Conservation (phyloP, 2,888 invertebrate genomes). For the Erebia epiphron region DNA sequence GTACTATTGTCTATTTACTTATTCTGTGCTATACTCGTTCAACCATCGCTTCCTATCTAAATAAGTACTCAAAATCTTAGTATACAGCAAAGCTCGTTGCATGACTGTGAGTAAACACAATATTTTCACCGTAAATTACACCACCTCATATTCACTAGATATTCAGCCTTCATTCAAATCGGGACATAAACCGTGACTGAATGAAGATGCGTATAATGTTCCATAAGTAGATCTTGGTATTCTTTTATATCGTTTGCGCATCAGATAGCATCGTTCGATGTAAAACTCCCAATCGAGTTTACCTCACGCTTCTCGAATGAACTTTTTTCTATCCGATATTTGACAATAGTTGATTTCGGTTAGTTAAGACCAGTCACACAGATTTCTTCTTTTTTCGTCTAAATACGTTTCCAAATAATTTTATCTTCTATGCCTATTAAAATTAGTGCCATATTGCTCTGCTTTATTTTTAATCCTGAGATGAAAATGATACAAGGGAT, state of each 20-base stretch:
- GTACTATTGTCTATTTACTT: too few relatives aligned
- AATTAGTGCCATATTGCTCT: conserved; percentile 21
- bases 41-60: too few relatives aligned
- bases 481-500: conserved; percentile 12
- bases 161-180: conserved; percentile 2
- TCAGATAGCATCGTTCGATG: conserved; percentile 26
- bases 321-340: conserved; percentile 45
- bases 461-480: conserved; percentile 10
- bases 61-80: too few relatives aligned
- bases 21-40: too few relatives aligned
- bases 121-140: background rate
- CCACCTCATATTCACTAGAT: background rate
- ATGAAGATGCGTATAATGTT: conserved; percentile 8
- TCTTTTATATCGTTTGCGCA: conserved; percentile 9
- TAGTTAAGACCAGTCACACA: conserved; percentile 54
- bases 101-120: too few relatives aligned
- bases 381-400: conserved; percentile 43
- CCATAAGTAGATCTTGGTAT: background rate
- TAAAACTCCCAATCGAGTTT: conserved; percentile 30
- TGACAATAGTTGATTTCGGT: conserved; percentile 57
- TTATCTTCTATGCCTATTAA: conserved; percentile 16
- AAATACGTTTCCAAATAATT: conserved; percentile 5
- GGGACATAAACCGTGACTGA: conserved; percentile 19
- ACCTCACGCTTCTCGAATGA: conserved; percentile 31
- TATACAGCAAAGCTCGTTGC: too few relatives aligned